Evolutionary conservation across 2,797 vertebrate species (phyloP).

Genomic region (Apodemus agrarius): DNA sequence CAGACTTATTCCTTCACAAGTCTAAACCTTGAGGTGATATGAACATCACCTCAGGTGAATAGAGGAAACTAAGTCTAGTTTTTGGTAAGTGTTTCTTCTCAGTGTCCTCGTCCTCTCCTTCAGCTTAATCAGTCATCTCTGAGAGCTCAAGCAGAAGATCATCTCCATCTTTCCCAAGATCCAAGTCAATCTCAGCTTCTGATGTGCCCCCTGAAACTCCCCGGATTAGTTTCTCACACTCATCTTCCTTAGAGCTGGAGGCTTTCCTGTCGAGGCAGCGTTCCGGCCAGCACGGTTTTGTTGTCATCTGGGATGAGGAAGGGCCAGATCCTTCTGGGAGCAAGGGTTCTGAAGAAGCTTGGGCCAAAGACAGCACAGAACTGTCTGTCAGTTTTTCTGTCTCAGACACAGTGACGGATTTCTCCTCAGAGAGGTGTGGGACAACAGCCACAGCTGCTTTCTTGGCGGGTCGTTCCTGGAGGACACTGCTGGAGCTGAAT

Average conservation of each 20-base stretch:
- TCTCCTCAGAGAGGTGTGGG: constrained; percentile 71
- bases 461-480: constrained; percentile 78
- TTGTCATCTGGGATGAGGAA: constrained; percentile 77
- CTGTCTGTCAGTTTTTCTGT: constrained; percentile 77
- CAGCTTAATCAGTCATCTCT: constrained; percentile 91
- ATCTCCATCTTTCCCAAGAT: constrained; percentile 93
- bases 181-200: constrained; percentile 93
- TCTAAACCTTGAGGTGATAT: constrained; percentile 75
- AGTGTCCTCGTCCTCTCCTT: constrained; percentile 35
- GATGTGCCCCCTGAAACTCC: constrained; percentile 95
- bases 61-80: constrained; percentile 78
- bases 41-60: constrained; percentile 70
- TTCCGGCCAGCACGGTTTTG: constrained; percentile 89
- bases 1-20: constrained; percentile 52
- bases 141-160: constrained; percentile 92
- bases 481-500: constrained; percentile 81
- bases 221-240: constrained; percentile 96
- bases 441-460: constrained; percentile 74
- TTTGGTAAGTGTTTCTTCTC: constrained; percentile 59
- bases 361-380: constrained; percentile 78
- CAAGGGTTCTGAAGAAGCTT: constrained; percentile 13
- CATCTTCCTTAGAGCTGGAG: constrained; percentile 89
- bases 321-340: constrained; percentile 74
- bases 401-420: background rate
- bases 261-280: constrained; percentile 78